Percentiles rank a stretch among this genome's conserved stretches.
phyloP scores from a whole-genome alignment of 2,888 invertebrate species.

The Phyto melanocephala region DNA sequence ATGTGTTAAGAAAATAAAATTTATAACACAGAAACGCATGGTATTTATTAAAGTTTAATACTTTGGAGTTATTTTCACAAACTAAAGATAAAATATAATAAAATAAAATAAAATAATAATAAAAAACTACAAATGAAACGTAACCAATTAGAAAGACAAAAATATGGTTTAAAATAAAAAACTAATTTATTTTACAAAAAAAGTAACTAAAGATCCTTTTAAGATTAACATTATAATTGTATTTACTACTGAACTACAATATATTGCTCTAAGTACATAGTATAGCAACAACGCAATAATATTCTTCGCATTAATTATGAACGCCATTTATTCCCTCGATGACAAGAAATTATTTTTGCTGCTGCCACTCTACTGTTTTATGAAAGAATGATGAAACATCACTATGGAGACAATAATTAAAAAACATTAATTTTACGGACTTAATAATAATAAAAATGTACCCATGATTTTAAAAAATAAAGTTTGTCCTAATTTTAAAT shows the following conservation, averaged over 20 bases:
- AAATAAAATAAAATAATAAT: background rate
- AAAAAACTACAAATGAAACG: background rate
- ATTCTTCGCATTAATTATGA: background rate
- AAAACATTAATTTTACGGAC: too few species aligned
- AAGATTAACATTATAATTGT: background rate
- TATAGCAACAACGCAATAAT: background rate
- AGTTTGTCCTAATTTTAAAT: too few species aligned
- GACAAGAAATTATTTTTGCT: background rate
- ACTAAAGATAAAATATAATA: too few species aligned
- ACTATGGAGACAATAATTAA: background rate
- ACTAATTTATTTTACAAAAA: slow-evolving; percentile 16
- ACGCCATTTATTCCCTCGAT: background rate
- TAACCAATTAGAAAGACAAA: background rate
- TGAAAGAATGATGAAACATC: background rate
- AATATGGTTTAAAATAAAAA: slow-evolving; percentile 5
- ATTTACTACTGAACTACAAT: background rate
- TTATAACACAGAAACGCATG: too few species aligned
- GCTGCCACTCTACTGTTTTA: too few species aligned
- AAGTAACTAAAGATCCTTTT: background rate
- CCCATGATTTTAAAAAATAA: too few species aligned
- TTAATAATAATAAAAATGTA: too few species aligned
- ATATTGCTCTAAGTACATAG: background rate
- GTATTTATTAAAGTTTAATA: too few species aligned
- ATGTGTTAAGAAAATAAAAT: too few species aligned
- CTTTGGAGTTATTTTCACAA: slow-evolving; percentile 34